Base-by-base conservation (phyloP, 2,113 vertebrate genomes). In the Pardalotus punctatus region DNA sequence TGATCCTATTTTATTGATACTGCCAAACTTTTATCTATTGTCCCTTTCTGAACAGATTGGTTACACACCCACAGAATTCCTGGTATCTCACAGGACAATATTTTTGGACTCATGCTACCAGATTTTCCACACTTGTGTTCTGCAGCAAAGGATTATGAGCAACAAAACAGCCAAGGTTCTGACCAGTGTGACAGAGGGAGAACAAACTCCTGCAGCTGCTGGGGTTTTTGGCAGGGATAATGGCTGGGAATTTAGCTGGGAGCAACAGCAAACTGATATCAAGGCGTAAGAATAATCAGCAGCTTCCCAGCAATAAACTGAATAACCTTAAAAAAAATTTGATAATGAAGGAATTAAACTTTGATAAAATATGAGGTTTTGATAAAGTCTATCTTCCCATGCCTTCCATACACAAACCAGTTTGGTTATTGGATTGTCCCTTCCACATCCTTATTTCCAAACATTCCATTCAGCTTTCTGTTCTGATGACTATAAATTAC, bases 401-500 rank as follows among this genome's bases (percentile, higher is more conserved):
- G 64, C 70, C 24, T 86, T 56, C 88, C 86, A 90, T 2, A 38
- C 3, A 21, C 36, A 87, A 67, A 80, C 22, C 47, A 77, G 56
- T n/a, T 8, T 67, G 31, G 47, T 71, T 16, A 33, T 21, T 33
- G 35, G 33, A 45, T 11, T 43, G 35, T 70, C 40, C 31, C 42
- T 65, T 38, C 51, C 31, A 51, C 36, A 36, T 69, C 76, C 31
- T 27, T 14, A 62, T 36, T 84, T 50, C 47, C 65, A 87, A 51
- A 45, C 36, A 33, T 28, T 3, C 47, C 40, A 35, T 35, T 67
- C 86, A 64, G 60, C 47, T 66, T 14, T 29, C 23, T 64, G 31
- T 14, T 60, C 65, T n/a, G 11, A 4, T 16, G 17, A 35, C 35
- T 51, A 6, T 18, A 47, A 66, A 21, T 62, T 76, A 99, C 99